Base-by-base conservation (phyloP, 53 echinoderm and acorn worm species). In the Echinarachnius parma region DNA sequence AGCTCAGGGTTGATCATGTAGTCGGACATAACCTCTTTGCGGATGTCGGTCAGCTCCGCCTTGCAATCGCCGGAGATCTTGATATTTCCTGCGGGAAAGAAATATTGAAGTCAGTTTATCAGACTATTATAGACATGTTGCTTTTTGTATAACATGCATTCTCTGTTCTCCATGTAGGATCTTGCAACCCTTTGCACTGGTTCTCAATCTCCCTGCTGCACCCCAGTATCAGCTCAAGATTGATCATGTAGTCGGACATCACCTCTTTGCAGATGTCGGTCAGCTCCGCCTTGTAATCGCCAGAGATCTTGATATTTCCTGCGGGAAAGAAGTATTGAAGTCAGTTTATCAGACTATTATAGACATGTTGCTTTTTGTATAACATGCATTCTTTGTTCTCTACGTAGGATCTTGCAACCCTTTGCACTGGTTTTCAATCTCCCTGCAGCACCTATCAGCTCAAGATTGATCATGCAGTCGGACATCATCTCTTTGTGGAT, bases 1-100 rank as follows among this genome's bases (percentile, higher is more conserved):
- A 95, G 81, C 69, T 87, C 90, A 4, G 90, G 96, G 53, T 95
- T 85, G 28, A 95, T 53, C 85, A 84, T 84, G 66, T 82, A 95
- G 80, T 95, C 96, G 3, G 79, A 78, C 96, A 95, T 90, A 42
- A 95, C 67, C 48, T 81, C 77, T 66, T 87, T 90, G 9, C 96
- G 87, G 10, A 67, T 85, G 56, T 95, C 96, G 27, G 83, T 74
- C 25, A 95, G 75, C 55, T 95, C 96, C 1, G 91, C 87, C 18
- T 87, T 62, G 42, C 96, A 95, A 31, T 95, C 96, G 4, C 96
- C 90, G 18, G 61, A 60, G 37, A 95, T 31, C 27, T 42, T 36
- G 21, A 29, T 31, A 10, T 23, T 34, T 19, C 15, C 31, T 29
- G 32, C 27, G 25, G 29, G 2, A 49, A 49, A 29, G 25, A 45